phyloP scores from a whole-genome alignment of 1,140 invertebrate species.

The Lepidostoma basale region DNA sequence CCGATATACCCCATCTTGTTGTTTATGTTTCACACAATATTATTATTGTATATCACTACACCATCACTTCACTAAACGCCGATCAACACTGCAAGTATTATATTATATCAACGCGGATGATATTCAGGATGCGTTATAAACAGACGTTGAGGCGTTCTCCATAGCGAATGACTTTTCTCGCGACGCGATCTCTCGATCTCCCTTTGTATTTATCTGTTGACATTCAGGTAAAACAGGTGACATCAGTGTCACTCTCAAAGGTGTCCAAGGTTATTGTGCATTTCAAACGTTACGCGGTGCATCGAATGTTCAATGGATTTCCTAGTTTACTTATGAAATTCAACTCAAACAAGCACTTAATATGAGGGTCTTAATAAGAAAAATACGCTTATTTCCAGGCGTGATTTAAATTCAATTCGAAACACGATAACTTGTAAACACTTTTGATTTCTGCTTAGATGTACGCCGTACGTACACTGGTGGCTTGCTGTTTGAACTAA shows the following conservation, averaged over 20 bases:
- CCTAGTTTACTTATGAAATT: too few relatives aligned
- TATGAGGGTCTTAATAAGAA: too few relatives aligned
- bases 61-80: background rate
- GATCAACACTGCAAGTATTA: too few relatives aligned
- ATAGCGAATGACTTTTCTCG: background rate
- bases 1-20: constrained; percentile 16
- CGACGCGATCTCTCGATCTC: background rate
- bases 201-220: background rate
- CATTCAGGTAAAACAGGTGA: constrained; percentile 4
- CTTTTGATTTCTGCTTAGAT: background rate
- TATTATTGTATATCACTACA: background rate
- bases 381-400: too few relatives aligned
- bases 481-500: background rate
- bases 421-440: too few relatives aligned
- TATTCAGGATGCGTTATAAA: background rate
- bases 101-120: too few relatives aligned
- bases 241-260: too few relatives aligned
- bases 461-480: background rate
- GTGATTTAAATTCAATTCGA: too few relatives aligned
- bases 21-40: background rate
- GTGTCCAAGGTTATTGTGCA: background rate
- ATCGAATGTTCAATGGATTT: too few relatives aligned
- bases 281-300: background rate
- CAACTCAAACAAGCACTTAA: too few relatives aligned
- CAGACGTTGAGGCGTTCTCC: background rate